A percentile compares a stretch with the other conserved stretches of the same genome.
Conservation (phyloP, 2,113 vertebrate genomes). For the Steatornis caripensis region DNA sequence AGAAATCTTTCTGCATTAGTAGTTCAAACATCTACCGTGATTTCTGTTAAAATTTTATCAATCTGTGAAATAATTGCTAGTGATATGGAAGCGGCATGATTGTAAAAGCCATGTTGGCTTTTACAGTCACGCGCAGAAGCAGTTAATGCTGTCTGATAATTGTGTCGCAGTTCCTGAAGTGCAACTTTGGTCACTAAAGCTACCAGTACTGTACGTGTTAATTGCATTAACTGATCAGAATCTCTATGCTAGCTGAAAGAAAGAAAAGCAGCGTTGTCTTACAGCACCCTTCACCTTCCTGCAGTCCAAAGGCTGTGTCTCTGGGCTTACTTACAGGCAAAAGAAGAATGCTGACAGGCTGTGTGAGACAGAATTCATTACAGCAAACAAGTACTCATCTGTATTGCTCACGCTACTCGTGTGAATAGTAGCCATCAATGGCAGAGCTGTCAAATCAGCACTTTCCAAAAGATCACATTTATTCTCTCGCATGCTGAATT, state of each 20-base stretch:
- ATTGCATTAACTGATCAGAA: neutral
- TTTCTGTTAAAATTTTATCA: neutral
- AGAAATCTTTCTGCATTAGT: neutral
- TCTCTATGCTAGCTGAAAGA: neutral
- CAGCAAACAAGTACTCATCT: neutral
- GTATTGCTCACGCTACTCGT: neutral
- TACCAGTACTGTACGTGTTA: neutral
- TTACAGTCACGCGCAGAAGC: too few relatives aligned
- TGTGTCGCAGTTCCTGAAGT: neutral
- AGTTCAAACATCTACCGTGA: neutral
- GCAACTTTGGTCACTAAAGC: neutral
- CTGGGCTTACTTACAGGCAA: neutral
- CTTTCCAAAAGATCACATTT: neutral
- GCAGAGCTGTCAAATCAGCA: neutral
- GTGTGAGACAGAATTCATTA: neutral
- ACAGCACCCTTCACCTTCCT: neutral
- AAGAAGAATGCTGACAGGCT: neutral
- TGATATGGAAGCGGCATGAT: neutral
- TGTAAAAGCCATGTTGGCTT: neutral
- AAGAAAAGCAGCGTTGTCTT: neutral
- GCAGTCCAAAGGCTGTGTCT: neutral
- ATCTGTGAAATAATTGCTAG: neutral
- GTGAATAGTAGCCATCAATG: neutral
- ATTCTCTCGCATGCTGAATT: neutral
- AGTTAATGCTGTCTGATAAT: neutral